These are phyloP conservation scores for Leptoteleia sp. DNA, from an alignment of 1,140 invertebrate species.

Conservation along the genomic window DNA sequence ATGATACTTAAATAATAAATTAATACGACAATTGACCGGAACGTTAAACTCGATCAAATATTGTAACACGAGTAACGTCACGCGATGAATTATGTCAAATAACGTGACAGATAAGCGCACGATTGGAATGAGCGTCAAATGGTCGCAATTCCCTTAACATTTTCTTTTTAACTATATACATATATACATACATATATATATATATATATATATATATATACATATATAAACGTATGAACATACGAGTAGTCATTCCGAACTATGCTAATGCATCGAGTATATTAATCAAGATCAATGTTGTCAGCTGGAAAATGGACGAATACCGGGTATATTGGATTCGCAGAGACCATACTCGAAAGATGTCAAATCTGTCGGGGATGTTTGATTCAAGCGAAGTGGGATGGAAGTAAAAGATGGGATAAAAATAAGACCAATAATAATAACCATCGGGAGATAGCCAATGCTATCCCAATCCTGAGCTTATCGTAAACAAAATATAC, in stretches of 20 bases:
- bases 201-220: no score
- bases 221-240: no score
- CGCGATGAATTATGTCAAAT: constrained; percentile 22
- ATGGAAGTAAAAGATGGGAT: no score
- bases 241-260: constrained; percentile 33
- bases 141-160: constrained; percentile 8
- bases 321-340: constrained; percentile 23
- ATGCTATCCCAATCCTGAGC: no score
- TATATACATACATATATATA: no score
- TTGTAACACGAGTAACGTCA: neutral
- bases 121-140: constrained; percentile 5
- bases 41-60: constrained; percentile 10
- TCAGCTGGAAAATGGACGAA: constrained; percentile 57
- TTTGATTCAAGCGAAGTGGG: no score
- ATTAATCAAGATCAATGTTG: constrained; percentile 59
- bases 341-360: no score
- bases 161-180: no score
- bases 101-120: constrained; percentile 5
- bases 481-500: no score
- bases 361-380: no score
- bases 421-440: no score
- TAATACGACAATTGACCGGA: constrained; percentile 2
- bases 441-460: no score
- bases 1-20: constrained; percentile 11
- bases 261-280: constrained; percentile 51